Evolutionary conservation across 2,113 vertebrate species (phyloP).

Genomic region (Orcinus orca): DNA sequence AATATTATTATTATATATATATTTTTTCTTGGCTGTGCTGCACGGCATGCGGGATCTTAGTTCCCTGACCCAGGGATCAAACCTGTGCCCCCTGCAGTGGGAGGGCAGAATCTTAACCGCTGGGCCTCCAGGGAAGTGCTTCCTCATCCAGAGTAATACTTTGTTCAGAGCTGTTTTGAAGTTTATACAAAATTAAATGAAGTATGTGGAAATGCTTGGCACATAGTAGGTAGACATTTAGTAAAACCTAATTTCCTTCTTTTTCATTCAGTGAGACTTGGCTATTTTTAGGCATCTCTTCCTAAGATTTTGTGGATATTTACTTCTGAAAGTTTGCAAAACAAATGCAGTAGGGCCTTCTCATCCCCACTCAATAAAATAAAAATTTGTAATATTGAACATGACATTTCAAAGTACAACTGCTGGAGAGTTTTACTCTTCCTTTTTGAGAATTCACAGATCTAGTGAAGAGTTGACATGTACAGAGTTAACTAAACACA

Average conservation of each 20-base stretch:
- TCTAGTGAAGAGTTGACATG: background rate
- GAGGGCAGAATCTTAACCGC: background rate
- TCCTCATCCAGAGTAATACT: background rate
- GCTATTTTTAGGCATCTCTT: background rate
- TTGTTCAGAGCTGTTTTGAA: background rate
- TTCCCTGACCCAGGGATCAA: background rate
- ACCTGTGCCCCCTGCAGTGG: background rate
- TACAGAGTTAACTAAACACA: background rate
- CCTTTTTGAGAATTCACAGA: slow-evolving; percentile 30
- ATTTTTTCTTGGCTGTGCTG: background rate
- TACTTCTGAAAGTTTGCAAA: slow-evolving; percentile 17
- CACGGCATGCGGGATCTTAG: background rate
- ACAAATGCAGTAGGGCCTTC: background rate
- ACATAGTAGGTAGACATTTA: background rate
- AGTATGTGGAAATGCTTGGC: background rate
- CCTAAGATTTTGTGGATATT: background rate
- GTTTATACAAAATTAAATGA: slow-evolving; percentile 6
- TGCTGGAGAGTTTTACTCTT: slow-evolving; percentile 35
- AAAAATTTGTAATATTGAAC: background rate
- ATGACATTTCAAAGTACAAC: background rate
- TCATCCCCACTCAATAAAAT: background rate
- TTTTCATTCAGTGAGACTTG: background rate
- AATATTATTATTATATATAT: background rate
- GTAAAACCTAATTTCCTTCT: background rate
- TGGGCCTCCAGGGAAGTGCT: background rate